Base-by-base conservation (phyloP, 2,797 vertebrate genomes). In the Tamandua tetradactyla region DNA sequence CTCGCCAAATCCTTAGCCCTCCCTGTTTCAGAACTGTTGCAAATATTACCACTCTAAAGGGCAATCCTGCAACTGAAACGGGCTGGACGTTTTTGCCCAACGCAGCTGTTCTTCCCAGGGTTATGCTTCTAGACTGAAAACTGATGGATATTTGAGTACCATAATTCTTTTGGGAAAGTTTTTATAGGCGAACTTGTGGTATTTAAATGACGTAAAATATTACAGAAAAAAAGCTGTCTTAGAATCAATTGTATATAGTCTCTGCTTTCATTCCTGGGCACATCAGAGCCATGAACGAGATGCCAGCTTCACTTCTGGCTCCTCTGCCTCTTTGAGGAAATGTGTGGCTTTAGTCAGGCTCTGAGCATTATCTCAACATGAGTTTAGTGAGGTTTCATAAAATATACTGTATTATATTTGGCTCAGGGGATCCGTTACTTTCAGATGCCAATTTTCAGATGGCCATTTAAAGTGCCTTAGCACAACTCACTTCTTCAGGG, bases 121-220 rank as follows among this genome's bases (percentile, higher is more conserved):
- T 78, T 97, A 79, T 93, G 82, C 59, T 96, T 23, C 40, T 27
- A 22, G 30, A 62, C 87, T 96, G 30, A 62, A 68, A 92, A 72
- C 69, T 96, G 96, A 89, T 96, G 95, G 92, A 76, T 42, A 69
- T 84, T 95, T 95, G 55, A 96, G 95, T 97, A 94, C 86, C 22
- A 40, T 95, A 95, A 97, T 96, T 95, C 78, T 78, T 44, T 89
- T 96, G 76, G 66, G 93, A 88, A 40, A 91, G 59, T 71, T 49
- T 86, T 76, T 93, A 83, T 88, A 96, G 96, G 96, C 91, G 87
- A 62, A 37, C 79, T 83, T 40, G 83, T 95, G 96, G 89, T 96
- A 2, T 80, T 96, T 90, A 84, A 97, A 90, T 97, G 91, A 84
- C 92, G 71, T n/a, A 92, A 27, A 75, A 92, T 86, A 89, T 96